phyloP scores from a whole-genome alignment of 2,797 vertebrate genomes.

The Melanotaenia nigrans region DNA sequence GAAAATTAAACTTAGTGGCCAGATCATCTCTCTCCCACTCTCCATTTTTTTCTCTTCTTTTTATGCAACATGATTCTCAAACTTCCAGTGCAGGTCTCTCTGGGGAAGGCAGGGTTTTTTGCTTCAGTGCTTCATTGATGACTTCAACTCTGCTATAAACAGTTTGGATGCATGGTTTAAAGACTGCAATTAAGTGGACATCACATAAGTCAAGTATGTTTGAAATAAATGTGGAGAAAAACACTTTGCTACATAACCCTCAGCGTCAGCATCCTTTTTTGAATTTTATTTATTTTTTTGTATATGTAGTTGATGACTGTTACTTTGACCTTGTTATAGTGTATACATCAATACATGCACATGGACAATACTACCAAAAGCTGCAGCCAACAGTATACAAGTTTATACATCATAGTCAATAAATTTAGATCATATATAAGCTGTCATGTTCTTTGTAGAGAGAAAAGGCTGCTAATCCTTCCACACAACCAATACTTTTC shows the following conservation, averaged over 20 bases:
- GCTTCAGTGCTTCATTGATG: conserved; percentile 33
- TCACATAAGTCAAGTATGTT: conserved; percentile 27
- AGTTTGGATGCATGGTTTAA: conserved; percentile 1
- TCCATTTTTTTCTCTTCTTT: conserved; percentile 14
- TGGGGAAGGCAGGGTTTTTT: conserved; percentile 26
- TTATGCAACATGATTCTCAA: background rate
- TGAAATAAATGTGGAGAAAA: conserved; percentile 42
- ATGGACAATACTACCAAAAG: background rate
- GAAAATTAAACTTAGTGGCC: conserved; percentile 58
- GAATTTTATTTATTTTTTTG: conserved; percentile 22
- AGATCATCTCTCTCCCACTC: conserved; percentile 35
- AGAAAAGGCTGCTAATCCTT: background rate
- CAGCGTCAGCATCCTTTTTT: background rate
- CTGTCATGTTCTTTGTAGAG: too few relatives aligned
- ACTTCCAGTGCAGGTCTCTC: conserved; percentile 8
- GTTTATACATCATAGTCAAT: background rate
- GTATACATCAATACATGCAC: background rate
- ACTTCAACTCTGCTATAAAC: conserved; percentile 18
- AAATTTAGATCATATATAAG: background rate
- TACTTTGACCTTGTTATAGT: too few relatives aligned
- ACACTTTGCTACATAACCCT: conserved; percentile 15
- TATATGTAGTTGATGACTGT: conserved; percentile 10
- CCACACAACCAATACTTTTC: background rate
- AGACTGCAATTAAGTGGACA: conserved; percentile 10
- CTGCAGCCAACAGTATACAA: background rate